Evolutionary conservation across 2,113 vertebrate genomes (phyloP).

Genomic region (Protobothrops mucrosquamatus): DNA sequence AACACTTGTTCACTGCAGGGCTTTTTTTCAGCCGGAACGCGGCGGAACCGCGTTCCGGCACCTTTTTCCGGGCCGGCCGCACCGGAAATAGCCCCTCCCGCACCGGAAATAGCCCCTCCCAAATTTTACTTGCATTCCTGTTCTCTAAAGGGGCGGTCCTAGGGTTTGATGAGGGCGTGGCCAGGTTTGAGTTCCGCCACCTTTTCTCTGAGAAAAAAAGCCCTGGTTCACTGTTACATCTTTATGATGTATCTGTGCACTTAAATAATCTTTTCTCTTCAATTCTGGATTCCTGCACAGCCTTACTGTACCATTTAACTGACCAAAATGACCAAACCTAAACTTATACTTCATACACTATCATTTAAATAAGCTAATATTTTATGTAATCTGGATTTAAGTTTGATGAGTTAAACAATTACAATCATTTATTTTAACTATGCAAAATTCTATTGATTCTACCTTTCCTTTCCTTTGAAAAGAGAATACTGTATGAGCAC

Average conservation of each 20-base stretch:
- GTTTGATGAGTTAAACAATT: not conserved
- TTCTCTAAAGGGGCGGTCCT: no score
- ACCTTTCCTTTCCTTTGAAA: not conserved
- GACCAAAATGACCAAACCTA: not conserved
- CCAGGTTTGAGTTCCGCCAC: no score
- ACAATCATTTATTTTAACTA: not conserved
- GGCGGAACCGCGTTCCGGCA: no score
- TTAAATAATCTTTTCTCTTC: not conserved
- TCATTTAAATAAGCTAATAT: constrained; percentile 9
- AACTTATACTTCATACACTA: not conserved
- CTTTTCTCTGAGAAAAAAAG: no score
- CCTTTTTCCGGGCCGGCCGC: no score
- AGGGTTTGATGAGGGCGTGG: no score
- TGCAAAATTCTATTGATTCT: constrained; percentile 33
- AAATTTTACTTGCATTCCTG: no score
- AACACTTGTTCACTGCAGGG: not conserved
- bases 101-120: no score
- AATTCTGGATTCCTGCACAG: not conserved
- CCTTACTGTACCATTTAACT: not conserved
- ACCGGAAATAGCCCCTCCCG: no score
- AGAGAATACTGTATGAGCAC: not conserved
- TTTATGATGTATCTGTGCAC: not conserved
- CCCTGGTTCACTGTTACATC: no score
- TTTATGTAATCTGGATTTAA: not conserved
- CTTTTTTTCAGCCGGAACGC: no score